Evolutionary conservation across 2,888 invertebrate species (phyloP).

Genomic region (Dryococelus australis): DNA sequence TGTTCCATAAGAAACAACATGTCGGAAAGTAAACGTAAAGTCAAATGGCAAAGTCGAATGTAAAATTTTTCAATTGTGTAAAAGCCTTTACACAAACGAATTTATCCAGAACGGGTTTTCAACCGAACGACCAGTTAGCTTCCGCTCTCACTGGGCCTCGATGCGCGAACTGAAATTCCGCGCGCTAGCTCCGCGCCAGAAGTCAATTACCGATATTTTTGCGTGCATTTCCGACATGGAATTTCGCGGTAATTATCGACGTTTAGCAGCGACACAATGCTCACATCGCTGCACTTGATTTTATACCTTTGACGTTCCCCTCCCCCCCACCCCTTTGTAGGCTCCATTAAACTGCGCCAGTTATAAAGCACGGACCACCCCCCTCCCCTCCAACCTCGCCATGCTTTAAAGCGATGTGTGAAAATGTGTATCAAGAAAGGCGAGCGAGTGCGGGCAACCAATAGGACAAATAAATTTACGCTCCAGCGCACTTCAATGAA

Average conservation of each 20-base stretch:
- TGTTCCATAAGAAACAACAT: too few species aligned
- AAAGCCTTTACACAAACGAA: too few species aligned
- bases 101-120: too few species aligned
- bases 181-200: neutral
- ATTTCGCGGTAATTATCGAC: neutral
- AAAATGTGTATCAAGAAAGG: neutral
- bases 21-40: too few species aligned
- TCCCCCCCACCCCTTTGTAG: neutral
- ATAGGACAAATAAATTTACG: neutral
- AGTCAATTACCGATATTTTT: neutral
- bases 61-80: too few species aligned
- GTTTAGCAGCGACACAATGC: conserved; percentile 11
- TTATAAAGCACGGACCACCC: neutral
- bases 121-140: too few species aligned
- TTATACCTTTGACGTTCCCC: neutral
- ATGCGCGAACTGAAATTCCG: too few species aligned
- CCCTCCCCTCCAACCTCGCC: neutral
- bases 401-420: neutral
- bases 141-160: too few species aligned
- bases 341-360: neutral
- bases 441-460: neutral
- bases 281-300: conserved; percentile 1
- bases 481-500: neutral
- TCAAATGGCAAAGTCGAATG: too few species aligned
- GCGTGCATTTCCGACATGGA: neutral